Base-by-base conservation (phyloP, 2,888 invertebrate genomes). In the Pseudoips prasinana region DNA sequence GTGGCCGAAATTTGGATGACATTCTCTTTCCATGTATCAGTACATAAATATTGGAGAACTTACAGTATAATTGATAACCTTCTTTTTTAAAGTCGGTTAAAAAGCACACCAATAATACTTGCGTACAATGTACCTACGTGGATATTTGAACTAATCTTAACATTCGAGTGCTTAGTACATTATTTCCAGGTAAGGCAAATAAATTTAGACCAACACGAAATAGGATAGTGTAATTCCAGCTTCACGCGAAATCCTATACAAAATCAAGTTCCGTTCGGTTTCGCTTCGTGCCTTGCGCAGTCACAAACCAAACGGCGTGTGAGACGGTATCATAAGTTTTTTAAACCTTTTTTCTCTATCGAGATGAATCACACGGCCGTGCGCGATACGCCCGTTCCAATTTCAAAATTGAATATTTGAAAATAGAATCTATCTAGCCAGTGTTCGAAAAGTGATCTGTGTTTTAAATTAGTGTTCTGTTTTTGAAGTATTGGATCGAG, bases 311-410 rank as follows among this genome's bases (percentile, higher is more conserved):
- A 25, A 29, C 47, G 46, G 46, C 46, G 57, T 56, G 64, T 57
- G 54, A 46, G 49, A 38, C 55, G 38, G 39, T 20, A 20, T 20
- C 14, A 14, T 14, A 3, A 14, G 5, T 2, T 14, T n/a, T 14
- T 14, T 14, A 14, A 14, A 14, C 5, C 20, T 64, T 65, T 72
- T 73, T 71, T 47, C 41, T 64, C 66, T 65, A 73, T 64, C 63
- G 57, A 51, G 80, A 83, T 84, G 85, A 85, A 75, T 84, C 85
- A 84, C 65, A 43, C 78, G 84, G 83, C 56, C 56, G 63, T 64
- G 68, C 73, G 71, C 64, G 69, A 5, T 18, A 5, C 63, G 64
- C 65, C 52, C 42, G 41, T 43, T 43, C 26, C 28, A 30, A 33
- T 8, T 29, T 30, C 22, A 19, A 35, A 35, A 62, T 60, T 47